Evolutionary conservation across 2,797 vertebrate genomes (phyloP), one percentile per base, ranked within the genome.

Genomic region (Hozukius guyotensis): DNA sequence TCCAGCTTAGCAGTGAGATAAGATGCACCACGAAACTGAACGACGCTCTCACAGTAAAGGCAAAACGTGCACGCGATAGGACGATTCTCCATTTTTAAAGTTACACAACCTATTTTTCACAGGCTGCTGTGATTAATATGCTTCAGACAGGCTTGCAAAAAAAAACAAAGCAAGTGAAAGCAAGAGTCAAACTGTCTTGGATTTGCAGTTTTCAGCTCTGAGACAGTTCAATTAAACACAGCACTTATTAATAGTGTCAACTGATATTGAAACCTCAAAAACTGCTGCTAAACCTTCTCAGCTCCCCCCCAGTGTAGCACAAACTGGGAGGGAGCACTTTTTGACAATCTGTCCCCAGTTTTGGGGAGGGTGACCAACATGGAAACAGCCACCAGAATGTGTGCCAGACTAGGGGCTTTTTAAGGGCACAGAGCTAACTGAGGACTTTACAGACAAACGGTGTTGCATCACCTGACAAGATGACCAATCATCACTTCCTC

Each of bases 271-370:
- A 93, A 94, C 88, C 86, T 94, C 90, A 88, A 90, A 91, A 91
- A 83, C 89, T 94, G 95, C 95, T 96, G 94, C 95, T 96, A 94
- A 49, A 92, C 55, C 82, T 93, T 93, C 84, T 88, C 78, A 18
- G 89, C 92, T 90, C 85, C 83, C 75, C 75, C 77, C 83, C 84
- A 65, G 82, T 46, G 60, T 73, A 71, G 76, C 84, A 62, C 2
- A 70, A 81, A 88, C 85, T 84, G 82, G 88, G 83, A 73, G 87
- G 60, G 84, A 87, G 88, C 86, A 87, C 77, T 80, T 90, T 46
- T 88, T 85, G 94, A 96, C 94, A 95, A 95, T 95, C 94, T 93
- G 78, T 92, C 92, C 91, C 94, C 85, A 42, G 10, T 82, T 80
- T 64, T 64, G 91, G 91, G 92, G 89, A 93, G 75, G 83, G 92